Evolutionary conservation across 2,797 vertebrate genomes (phyloP).

Genomic region (Malurus leucopterus): DNA sequence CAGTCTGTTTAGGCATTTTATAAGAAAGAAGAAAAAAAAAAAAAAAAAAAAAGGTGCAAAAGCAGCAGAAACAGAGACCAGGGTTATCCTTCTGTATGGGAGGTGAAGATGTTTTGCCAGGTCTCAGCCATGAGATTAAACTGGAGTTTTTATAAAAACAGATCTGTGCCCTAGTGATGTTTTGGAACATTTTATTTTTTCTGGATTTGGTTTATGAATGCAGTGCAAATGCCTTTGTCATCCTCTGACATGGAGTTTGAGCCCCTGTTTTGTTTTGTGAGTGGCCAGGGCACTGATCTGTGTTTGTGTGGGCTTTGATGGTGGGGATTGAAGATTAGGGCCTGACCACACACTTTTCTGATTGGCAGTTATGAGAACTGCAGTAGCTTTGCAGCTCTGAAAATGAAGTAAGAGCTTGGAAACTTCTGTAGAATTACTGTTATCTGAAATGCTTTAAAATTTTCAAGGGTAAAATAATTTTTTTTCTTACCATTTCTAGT

Average conservation of each 20-base stretch:
- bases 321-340: not conserved
- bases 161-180: constrained; percentile 36
- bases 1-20: not conserved
- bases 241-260: not conserved
- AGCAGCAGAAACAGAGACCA: too few relatives aligned
- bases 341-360: not conserved
- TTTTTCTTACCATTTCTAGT: not conserved
- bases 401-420: not conserved
- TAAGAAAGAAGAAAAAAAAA: not conserved
- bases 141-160: constrained; percentile 67
- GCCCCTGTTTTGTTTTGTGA: not conserved
- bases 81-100: too few relatives aligned
- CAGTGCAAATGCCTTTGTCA: not conserved
- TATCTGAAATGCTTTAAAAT: not conserved
- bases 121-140: constrained; percentile 68
- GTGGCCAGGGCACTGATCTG: not conserved
- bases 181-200: not conserved
- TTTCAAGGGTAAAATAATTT: not conserved
- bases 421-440: not conserved
- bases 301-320: not conserved
- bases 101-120: constrained; percentile 49
- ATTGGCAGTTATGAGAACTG: not conserved
- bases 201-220: not conserved
- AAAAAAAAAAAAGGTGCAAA: too few relatives aligned
- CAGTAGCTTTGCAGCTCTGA: not conserved